Conservation (phyloP, 2,113 vertebrate species). For the Grus americana region DNA sequence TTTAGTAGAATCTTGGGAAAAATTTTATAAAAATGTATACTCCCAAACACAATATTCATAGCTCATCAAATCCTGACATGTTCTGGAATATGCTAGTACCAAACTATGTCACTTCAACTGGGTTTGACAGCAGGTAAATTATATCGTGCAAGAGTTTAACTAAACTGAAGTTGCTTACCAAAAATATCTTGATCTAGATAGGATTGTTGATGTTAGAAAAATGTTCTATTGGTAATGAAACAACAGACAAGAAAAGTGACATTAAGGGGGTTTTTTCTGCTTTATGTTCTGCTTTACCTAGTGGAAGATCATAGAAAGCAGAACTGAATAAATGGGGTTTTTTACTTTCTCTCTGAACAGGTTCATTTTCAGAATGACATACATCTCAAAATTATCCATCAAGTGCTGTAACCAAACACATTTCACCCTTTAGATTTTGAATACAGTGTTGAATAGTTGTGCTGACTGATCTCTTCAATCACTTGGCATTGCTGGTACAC, state of each 20-base stretch:
- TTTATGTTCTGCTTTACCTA: conserved; percentile 31
- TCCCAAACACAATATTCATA: conserved; percentile 50
- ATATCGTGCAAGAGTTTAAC: conserved; percentile 31
- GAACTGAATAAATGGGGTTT: not conserved
- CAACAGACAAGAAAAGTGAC: conserved; percentile 44
- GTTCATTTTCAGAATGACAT: not conserved
- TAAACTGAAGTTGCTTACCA: conserved; percentile 48
- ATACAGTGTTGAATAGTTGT: not conserved
- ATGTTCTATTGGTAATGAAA: conserved; percentile 47
- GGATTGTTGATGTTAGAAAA: conserved; percentile 48
- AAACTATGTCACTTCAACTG: conserved; percentile 46
- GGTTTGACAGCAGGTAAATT: conserved; percentile 75
- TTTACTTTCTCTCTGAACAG: not conserved
- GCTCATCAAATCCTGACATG: conserved; percentile 55
- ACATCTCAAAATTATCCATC: not conserved
- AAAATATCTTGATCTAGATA: conserved; percentile 43
- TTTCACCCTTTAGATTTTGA: not conserved
- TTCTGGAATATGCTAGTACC: conserved; percentile 54
- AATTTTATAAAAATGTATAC: conserved; percentile 56
- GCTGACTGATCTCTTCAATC: not conserved
- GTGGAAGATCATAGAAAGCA: conserved; percentile 23
- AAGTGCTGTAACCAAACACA: not conserved
- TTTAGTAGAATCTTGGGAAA: not conserved
- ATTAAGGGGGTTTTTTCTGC: not conserved
- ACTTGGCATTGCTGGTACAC: not conserved